Evolutionary conservation across 1,140 invertebrate species (phyloP).

Genomic region (Eufriesea mexicana): DNA sequence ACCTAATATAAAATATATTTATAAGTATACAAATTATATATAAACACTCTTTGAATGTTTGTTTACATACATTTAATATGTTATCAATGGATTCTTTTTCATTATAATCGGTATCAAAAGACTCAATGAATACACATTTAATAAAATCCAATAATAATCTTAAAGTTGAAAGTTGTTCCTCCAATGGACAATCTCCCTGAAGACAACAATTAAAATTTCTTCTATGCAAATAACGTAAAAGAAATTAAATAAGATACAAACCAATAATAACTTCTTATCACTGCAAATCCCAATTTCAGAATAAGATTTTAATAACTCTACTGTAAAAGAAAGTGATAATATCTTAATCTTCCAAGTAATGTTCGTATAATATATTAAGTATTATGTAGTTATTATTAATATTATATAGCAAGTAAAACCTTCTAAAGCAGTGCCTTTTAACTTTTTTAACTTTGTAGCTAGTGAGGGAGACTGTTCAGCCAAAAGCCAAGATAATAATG

Average conservation of each 20-base stretch:
- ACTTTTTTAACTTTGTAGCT: constrained; percentile 33
- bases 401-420: constrained; percentile 32
- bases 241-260: constrained; percentile 21
- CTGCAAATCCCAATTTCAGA: constrained; percentile 59
- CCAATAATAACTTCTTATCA: constrained; percentile 55
- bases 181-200: constrained; percentile 57
- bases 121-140: constrained; percentile 43
- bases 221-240: not conserved
- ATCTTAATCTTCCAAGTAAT: too few relatives aligned
- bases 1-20: constrained; percentile 7
- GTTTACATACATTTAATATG: constrained; percentile 41
- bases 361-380: not conserved
- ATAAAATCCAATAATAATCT: constrained; percentile 58
- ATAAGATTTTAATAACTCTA: constrained; percentile 50
- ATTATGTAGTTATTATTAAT: not conserved
- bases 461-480: constrained; percentile 18
- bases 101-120: not conserved
- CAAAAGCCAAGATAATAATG: constrained; percentile 60
- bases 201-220: constrained; percentile 9
- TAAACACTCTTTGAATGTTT: constrained; percentile 2
- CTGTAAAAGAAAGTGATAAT: constrained; percentile 37
- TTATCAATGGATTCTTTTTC: constrained; percentile 17
- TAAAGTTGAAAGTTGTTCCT: constrained; percentile 52
- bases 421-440: constrained; percentile 54
- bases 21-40: constrained; percentile 5